phyloP scores from a whole-genome alignment of 2,113 vertebrate genomes.

The Aplodontia rufa region DNA sequence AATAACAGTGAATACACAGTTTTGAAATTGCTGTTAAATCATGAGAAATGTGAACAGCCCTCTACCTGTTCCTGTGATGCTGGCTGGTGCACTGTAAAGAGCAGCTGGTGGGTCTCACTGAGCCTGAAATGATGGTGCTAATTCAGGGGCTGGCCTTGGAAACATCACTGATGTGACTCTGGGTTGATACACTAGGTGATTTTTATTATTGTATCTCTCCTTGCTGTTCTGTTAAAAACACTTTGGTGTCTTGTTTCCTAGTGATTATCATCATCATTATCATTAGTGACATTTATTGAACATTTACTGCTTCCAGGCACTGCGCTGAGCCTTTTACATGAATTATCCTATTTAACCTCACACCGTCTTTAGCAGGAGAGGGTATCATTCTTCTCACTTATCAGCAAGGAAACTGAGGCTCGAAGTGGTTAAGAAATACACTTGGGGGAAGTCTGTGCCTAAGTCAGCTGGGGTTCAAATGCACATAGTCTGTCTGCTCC shows the following conservation, averaged over 20 bases:
- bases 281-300: constrained; percentile 53
- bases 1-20: not conserved
- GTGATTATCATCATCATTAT: constrained; percentile 19
- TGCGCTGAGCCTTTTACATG: not conserved
- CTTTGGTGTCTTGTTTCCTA: constrained; percentile 54
- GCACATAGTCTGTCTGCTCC: not conserved
- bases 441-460: not conserved
- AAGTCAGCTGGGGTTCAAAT: not conserved
- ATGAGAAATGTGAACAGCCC: not conserved
- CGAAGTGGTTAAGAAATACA: not conserved
- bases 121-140: not conserved
- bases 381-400: not conserved
- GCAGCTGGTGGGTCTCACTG: not conserved
- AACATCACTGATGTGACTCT: not conserved
- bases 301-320: not conserved
- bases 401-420: constrained; percentile 49
- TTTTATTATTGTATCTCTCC: constrained; percentile 18
- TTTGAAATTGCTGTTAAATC: not conserved
- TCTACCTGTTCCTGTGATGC: not conserved
- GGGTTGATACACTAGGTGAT: not conserved
- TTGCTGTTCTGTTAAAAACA: constrained; percentile 45
- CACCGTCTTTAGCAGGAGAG: not conserved
- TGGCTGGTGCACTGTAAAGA: not conserved
- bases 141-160: constrained; percentile 15
- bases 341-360: constrained; percentile 41